Conservation (phyloP, 2,797 vertebrate species). For the Tokudaia muenninki region DNA sequence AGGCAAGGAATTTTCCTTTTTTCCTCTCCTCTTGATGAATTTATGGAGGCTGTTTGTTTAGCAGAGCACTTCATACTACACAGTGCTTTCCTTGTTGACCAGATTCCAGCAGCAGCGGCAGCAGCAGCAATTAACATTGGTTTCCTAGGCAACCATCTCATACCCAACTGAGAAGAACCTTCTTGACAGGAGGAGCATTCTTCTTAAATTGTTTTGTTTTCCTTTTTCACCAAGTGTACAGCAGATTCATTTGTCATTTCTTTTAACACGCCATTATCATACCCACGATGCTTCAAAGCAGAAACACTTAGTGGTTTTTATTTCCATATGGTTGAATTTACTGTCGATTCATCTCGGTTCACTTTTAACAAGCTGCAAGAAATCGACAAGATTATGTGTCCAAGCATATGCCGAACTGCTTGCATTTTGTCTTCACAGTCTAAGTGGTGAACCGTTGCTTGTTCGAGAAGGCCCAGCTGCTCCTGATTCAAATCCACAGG, state of each 20-base stretch:
- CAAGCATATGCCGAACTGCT: constrained; percentile 24
- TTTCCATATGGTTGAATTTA: constrained; percentile 78
- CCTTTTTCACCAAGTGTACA: constrained; percentile 76
- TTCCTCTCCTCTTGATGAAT: constrained; percentile 69
- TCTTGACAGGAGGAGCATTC: constrained; percentile 87
- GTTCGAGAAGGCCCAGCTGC: constrained; percentile 57
- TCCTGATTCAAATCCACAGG: constrained; percentile 47
- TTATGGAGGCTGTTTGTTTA: constrained; percentile 78
- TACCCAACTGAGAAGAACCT: constrained; percentile 84
- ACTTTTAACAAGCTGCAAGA: constrained; percentile 69
- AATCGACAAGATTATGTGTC: constrained; percentile 69
- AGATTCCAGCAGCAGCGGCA: constrained; percentile 81
- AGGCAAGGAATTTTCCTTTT: constrained; percentile 62
- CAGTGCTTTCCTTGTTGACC: constrained; percentile 85
- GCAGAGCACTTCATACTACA: constrained; percentile 72
- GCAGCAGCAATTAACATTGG: constrained; percentile 85
- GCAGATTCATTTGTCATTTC: constrained; percentile 81
- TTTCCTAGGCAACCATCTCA: constrained; percentile 89
- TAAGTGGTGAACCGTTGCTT: constrained; percentile 52
- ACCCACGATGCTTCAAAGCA: constrained; percentile 76
- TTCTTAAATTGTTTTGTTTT: constrained; percentile 88
- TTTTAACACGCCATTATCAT: constrained; percentile 75
- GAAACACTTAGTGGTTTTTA: constrained; percentile 76
- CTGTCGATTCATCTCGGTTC: constrained; percentile 70
- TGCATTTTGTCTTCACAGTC: constrained; percentile 56